A percentile compares a stretch with the other conserved stretches of the same genome.
Conservation (phyloP, 2,113 vertebrate species). For the Oryctolagus cuniculus region DNA sequence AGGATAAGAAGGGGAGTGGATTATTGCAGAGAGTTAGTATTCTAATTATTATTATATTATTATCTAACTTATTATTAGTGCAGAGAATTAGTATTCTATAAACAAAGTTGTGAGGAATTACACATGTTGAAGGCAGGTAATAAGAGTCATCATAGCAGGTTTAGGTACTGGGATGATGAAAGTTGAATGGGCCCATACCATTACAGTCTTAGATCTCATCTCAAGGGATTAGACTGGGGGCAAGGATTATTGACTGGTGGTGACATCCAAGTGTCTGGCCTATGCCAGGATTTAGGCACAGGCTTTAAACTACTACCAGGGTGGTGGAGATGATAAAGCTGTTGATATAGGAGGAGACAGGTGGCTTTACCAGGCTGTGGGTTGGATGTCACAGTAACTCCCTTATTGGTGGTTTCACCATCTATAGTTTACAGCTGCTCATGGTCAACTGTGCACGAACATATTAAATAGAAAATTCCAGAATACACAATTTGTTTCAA, state of each 20-base stretch:
- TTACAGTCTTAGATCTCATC: no score
- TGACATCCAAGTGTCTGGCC: neutral
- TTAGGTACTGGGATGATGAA: neutral
- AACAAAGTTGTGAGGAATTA: neutral
- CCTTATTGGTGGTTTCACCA: no score
- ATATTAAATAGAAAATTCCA: no score
- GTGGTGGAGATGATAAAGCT: neutral
- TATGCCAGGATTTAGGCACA: neutral
- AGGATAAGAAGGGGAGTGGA: neutral
- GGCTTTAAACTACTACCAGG: neutral
- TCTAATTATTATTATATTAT: no score
- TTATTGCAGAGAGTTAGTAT: neutral
- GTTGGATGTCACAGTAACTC: neutral
- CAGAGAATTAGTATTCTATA: neutral
- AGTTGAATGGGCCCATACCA: neutral
- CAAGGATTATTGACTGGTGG: neutral
- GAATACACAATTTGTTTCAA: no score
- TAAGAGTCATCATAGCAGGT: neutral
- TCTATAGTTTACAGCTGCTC: no score
- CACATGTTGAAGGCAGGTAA: neutral
- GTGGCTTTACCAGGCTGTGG: neutral
- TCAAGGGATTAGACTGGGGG: neutral
- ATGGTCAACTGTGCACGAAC: no score
- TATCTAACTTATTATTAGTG: no score
- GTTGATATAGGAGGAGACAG: accelerated